Base-by-base conservation (phyloP, 2,113 vertebrate species). In the Heterotis niloticus region DNA sequence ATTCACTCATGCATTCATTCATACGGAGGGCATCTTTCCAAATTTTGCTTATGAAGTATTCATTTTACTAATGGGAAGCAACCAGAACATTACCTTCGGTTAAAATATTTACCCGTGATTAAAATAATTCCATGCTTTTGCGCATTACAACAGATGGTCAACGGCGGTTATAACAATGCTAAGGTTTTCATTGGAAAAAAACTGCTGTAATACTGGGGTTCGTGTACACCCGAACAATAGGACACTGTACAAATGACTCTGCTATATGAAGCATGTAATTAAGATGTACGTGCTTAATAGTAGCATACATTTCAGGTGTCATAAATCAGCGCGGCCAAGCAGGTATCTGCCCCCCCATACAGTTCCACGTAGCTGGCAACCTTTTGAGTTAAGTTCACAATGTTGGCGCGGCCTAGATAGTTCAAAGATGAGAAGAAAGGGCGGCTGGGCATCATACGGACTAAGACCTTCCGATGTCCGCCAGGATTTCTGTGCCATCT, bases 401-500 rank as follows among this genome's bases (percentile, higher is more conserved):
- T 76, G 80, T 78, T 84, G 82, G 78, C 73, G 84, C 75, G 78
- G 80, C 75, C 68, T 68, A 78, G 68, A 69, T 67, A 83, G 83
- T 84, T 78, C 80, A 62, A 81, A 81, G 80, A 70, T 80, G 84
- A 83, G 78, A 75, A 75, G 52, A 75, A 76, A 79, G 84, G 79
- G 80, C 82, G 81, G 34, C 7, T 44, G 77, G 65, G 81, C 80
- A 80, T 82, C 85, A 83, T 80, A 78, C 82, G 82, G 77, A 80
- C 83, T 77, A 82, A 86, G 85, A 88, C 86, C 86, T 86, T 82
- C 83, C 82, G 76, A 85, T 84, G 80, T 84, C 86, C 84, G 75
- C 81, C 73, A 80, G 86, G 86, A 84, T 84, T 83, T 82, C 79
- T 29, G 75, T 82, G 85, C 86, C 86, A 88, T 88, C 86, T 88